Evolutionary conservation across 2,888 invertebrate species (phyloP).

Genomic region (Euplagia quadripunctaria): DNA sequence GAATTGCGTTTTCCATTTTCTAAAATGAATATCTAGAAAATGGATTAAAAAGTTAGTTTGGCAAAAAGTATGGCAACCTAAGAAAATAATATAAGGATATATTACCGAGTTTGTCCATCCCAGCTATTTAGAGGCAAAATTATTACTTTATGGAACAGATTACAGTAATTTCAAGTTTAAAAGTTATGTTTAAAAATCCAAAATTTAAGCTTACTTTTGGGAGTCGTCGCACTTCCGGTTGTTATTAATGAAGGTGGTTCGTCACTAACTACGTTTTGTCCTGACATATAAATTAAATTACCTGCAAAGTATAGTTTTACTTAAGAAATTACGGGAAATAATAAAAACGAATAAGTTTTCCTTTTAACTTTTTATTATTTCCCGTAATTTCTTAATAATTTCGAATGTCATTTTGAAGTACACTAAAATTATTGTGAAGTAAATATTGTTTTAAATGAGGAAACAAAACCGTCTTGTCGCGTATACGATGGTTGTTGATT

Average conservation of each 20-base stretch:
- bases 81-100: not conserved
- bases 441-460: not conserved
- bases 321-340: not conserved
- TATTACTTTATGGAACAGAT: slow-evolving; percentile 6
- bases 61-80: slow-evolving; percentile 28
- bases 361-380: not conserved
- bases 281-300: slow-evolving; percentile 72
- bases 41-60: slow-evolving; percentile 23
- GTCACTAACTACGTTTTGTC: slow-evolving; percentile 61
- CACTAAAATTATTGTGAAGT: not conserved
- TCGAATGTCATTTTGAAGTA: not conserved
- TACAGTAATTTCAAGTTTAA: slow-evolving; percentile 2
- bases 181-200: slow-evolving; percentile 3
- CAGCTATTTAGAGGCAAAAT: not conserved
- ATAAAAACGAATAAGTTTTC: not conserved
- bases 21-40: slow-evolving; percentile 44
- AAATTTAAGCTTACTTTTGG: slow-evolving; percentile 57
- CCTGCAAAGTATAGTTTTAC: slow-evolving; percentile 57
- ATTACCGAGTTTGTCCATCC: slow-evolving; percentile 10
- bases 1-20: slow-evolving; percentile 60
- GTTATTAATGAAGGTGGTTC: slow-evolving; percentile 68
- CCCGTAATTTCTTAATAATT: too few species aligned
- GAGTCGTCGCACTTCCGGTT: slow-evolving; percentile 49
- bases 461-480: not conserved
- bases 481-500: not conserved